Evolutionary conservation across 2,797 vertebrate genomes (phyloP), one percentile per base, ranked within the genome.

Genomic region (Acestrorhynchus altus): DNA sequence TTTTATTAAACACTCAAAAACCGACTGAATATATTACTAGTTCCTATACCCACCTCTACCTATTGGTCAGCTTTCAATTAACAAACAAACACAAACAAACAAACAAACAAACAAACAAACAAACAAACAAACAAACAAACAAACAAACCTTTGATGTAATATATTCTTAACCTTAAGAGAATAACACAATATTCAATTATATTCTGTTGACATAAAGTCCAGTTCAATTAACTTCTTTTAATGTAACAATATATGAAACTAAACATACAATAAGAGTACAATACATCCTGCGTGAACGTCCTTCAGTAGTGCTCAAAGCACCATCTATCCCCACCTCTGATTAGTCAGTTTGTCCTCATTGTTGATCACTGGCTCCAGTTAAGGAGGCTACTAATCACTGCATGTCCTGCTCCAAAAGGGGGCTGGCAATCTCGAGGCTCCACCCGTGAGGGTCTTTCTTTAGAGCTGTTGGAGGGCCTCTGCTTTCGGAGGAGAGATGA

Each of bases 401-500:
- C 59, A 67, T 61, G 68, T 73, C 52, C 26, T 28, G 18, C 28
- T 54, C 49, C 51, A 24, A 35, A 61, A 64, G 56, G 39, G 52
- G 60, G 52, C 61, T 64, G 67, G 76, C 8, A 18, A 20, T 51
- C 56, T n/a, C 1, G 67, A 76, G 52, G 73, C 82, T 81, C 82
- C 82, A 72, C 82, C 82, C 82, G 52, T 83, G 87, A 85, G 22
- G 26, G 16, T 28, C 57, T 31, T 64, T 47, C 57, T 31, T 64
- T 47, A 10, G 16, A 24, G 42, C 64, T 44, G 88, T 89, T 86
- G 93, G 90, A 92, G 89, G 92, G 93, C 91, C 92, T 93, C 90
- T 86, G 85, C 86, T 86, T 83, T 64, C 57, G 69, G 69, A 63
- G 86, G 85, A 88, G 85, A 86, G 86, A 89, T 89, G 90, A 89